Conservation (phyloP, 2,113 vertebrate species). For the Cephalopholis sonnerati region DNA sequence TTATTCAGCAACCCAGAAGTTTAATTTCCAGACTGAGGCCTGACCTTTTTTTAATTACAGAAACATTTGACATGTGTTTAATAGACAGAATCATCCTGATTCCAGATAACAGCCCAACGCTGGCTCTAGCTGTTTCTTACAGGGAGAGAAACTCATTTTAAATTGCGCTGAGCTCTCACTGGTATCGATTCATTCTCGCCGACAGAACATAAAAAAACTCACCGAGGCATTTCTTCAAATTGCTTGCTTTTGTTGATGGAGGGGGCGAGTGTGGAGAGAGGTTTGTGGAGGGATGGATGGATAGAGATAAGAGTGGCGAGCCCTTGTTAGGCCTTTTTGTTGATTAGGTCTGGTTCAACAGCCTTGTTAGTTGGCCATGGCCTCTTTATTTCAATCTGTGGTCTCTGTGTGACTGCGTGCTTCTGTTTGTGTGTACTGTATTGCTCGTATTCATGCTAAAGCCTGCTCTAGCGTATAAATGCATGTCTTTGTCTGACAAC, state of each 20-base stretch:
- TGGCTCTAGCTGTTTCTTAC: neutral
- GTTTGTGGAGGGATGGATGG: slow-evolving; percentile 25
- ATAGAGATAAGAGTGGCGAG: slow-evolving; percentile 35
- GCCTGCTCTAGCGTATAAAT: neutral
- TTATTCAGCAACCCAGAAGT: slow-evolving; percentile 4
- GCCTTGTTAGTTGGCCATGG: slow-evolving; percentile 46
- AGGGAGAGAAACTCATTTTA: slow-evolving; percentile 41
- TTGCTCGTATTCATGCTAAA: slow-evolving; percentile 1
- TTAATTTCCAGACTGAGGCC: slow-evolving; percentile 24
- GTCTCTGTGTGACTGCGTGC: neutral
- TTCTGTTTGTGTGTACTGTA: neutral
- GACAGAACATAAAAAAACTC: slow-evolving; percentile 35
- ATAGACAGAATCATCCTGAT: slow-evolving; percentile 6
- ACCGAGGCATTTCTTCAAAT: slow-evolving; percentile 51
- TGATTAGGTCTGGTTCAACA: slow-evolving; percentile 61
- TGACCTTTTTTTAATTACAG: slow-evolving; percentile 41
- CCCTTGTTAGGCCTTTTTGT: slow-evolving; percentile 43
- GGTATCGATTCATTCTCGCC: slow-evolving; percentile 59
- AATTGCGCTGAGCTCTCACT: slow-evolving; percentile 46
- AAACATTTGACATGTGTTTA: slow-evolving; percentile 31
- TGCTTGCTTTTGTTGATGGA: slow-evolving; percentile 34
- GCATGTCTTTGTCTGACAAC: slow-evolving; percentile 15
- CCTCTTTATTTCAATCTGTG: slow-evolving; percentile 18
- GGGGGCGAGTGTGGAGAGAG: neutral
- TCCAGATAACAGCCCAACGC: slow-evolving; percentile 8